Evolutionary conservation across 2,113 vertebrate species (phyloP).

Genomic region (Platysteira castanea): DNA sequence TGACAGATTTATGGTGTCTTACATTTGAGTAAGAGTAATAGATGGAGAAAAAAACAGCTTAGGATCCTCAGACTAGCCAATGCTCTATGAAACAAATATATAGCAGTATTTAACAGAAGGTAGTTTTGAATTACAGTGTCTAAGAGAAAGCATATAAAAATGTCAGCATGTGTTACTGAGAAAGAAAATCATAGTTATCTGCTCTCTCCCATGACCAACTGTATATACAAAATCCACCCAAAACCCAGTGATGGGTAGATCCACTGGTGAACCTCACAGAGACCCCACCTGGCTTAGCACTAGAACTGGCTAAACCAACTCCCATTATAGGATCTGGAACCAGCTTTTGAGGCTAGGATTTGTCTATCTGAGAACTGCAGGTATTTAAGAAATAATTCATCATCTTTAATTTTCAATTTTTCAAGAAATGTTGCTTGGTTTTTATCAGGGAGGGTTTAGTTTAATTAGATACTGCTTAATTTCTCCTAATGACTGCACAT

Average conservation of each 20-base stretch:
- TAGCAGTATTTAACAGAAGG: neutral
- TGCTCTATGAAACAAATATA: conserved; percentile 1
- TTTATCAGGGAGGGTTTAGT: neutral
- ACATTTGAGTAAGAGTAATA: conserved; percentile 5
- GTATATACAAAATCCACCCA: neutral
- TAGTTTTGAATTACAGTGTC: neutral
- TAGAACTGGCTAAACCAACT: neutral
- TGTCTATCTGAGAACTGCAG: neutral
- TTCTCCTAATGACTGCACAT: neutral
- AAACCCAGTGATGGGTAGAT: neutral
- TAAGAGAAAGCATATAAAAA: conserved; percentile 32
- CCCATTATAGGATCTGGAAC: neutral
- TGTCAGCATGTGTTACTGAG: neutral
- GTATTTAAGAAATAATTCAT: neutral
- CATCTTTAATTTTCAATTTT: neutral
- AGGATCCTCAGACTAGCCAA: neutral
- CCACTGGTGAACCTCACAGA: neutral
- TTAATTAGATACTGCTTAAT: neutral
- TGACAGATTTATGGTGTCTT: conserved; percentile 14
- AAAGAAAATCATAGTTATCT: conserved; percentile 1
- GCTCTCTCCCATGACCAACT: neutral
- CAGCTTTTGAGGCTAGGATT: neutral
- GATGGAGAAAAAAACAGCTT: neutral
- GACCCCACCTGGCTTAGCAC: neutral
- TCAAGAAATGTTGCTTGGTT: neutral